These are phyloP conservation scores for Argyrosomus regius DNA, from an alignment of 2,797 vertebrate species.

Conservation along the genomic window DNA sequence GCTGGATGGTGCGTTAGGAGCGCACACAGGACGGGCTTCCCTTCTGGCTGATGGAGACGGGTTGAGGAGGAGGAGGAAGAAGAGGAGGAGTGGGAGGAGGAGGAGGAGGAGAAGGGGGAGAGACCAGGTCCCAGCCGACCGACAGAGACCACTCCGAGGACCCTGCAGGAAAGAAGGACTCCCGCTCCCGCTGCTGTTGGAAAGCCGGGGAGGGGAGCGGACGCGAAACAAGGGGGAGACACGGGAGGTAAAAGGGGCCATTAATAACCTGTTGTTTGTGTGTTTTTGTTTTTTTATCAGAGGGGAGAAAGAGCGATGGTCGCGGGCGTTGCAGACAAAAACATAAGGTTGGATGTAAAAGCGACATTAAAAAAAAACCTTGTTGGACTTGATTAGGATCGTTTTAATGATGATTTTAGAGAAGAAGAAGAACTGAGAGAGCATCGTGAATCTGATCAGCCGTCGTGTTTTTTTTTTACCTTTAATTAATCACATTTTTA, in stretches of 20 bases:
- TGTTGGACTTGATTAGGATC: background rate
- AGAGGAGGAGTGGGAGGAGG: too few relatives aligned
- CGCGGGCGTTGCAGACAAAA: background rate
- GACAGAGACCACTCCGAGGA: slow-evolving; percentile 28
- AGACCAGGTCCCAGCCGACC: slow-evolving; percentile 36
- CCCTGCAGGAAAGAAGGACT: slow-evolving; percentile 27
- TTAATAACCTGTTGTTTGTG: slow-evolving; percentile 78
- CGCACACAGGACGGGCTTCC: slow-evolving; percentile 55
- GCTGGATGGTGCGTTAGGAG: slow-evolving; percentile 66
- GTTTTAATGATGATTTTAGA: slow-evolving; percentile 8
- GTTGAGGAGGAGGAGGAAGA: slow-evolving; percentile 26
- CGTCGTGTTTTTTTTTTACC: background rate
- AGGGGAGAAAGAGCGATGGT: background rate
- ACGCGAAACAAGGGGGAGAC: slow-evolving; percentile 10
- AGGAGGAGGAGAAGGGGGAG: background rate
- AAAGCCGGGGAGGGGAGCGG: background rate
- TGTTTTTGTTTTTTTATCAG: slow-evolving; percentile 40
- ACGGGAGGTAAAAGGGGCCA: slow-evolving; percentile 52
- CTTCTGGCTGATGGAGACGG: slow-evolving; percentile 68
- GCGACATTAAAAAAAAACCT: background rate
- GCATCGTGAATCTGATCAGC: background rate
- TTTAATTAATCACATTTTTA: background rate
- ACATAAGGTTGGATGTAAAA: background rate
- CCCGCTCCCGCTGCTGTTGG: slow-evolving; percentile 2
- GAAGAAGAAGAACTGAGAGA: slow-evolving; percentile 6